Percentiles rank a stretch among this genome's conserved stretches.
These are phyloP conservation scores for Pogonomyrmex californicus DNA, from an alignment of 1,140 invertebrate species.

Conservation along the genomic window DNA sequence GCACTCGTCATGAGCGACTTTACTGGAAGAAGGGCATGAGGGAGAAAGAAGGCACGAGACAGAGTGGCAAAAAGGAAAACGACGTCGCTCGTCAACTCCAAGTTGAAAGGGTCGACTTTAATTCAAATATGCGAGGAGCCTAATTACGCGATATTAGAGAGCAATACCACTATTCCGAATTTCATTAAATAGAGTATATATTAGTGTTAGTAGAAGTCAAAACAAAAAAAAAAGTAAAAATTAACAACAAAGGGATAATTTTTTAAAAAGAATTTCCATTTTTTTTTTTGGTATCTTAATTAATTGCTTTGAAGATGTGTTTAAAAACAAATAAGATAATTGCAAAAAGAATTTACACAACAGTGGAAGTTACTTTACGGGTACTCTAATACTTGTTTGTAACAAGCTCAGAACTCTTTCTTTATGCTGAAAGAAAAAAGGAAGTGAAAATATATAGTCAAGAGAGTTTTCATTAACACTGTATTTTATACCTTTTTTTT, in stretches of 20 bases:
- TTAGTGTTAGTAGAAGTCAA: not conserved
- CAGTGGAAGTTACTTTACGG: not conserved
- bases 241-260: not conserved
- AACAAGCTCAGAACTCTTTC: conserved; percentile 11
- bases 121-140: not conserved
- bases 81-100: not conserved
- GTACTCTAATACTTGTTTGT: conserved; percentile 9
- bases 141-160: conserved; percentile 1
- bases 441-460: conserved; percentile 7
- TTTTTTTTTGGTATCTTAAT: not conserved
- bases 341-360: not conserved
- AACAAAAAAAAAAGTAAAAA: not conserved
- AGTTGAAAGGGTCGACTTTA: conserved; percentile 4
- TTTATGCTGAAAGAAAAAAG: not conserved
- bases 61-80: not conserved
- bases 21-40: conserved; percentile 5
- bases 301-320: not conserved
- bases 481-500: not conserved
- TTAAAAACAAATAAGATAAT: conserved; percentile 15
- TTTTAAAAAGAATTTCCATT: not conserved
- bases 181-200: conserved; percentile 28
- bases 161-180: not conserved
- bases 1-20: conserved; percentile 29
- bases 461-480: conserved; percentile 28
- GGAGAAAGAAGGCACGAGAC: not conserved